Percentiles rank a stretch among this genome's conserved stretches.
Evolutionary conservation across 1,140 invertebrate species (phyloP).

Genomic region (Choristoneura fumiferana): DNA sequence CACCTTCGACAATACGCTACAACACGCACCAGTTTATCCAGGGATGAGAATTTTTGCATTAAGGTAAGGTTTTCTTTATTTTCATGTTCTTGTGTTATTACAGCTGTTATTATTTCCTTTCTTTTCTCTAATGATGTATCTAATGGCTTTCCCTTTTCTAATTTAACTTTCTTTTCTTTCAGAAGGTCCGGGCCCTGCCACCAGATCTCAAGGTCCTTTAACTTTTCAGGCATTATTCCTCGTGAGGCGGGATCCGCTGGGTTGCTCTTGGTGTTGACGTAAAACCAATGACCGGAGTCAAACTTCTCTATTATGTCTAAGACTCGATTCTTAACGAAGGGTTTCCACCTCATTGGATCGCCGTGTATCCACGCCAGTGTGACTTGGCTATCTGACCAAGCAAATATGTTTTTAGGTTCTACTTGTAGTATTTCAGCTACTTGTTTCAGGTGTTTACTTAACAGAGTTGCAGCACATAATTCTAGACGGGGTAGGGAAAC

Average conservation of each 20-base stretch:
- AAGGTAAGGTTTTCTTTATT: not conserved
- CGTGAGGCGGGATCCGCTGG: not conserved
- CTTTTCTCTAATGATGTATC: not conserved
- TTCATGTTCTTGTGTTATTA: not conserved
- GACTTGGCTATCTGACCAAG: not conserved
- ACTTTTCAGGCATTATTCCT: not conserved
- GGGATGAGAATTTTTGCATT: not conserved
- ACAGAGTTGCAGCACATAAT: not conserved
- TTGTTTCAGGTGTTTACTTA: not conserved
- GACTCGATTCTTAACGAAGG: conserved; percentile 2
- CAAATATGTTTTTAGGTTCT: not conserved
- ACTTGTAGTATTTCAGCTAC: not conserved
- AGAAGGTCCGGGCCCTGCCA: not conserved
- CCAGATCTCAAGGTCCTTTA: not conserved
- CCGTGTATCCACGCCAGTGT: not conserved
- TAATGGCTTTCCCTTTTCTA: not conserved
- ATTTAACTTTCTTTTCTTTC: not conserved
- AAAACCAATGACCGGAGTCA: conserved; percentile 5
- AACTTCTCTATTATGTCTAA: too few species aligned
- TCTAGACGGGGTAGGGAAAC: conserved; percentile 2
- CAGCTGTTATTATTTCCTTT: not conserved
- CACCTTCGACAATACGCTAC: not conserved
- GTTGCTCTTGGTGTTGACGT: not conserved
- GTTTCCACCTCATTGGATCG: not conserved
- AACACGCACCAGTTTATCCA: not conserved